Evolutionary conservation across 2,113 vertebrate genomes (phyloP).

Genomic region (Notothenia rossii): DNA sequence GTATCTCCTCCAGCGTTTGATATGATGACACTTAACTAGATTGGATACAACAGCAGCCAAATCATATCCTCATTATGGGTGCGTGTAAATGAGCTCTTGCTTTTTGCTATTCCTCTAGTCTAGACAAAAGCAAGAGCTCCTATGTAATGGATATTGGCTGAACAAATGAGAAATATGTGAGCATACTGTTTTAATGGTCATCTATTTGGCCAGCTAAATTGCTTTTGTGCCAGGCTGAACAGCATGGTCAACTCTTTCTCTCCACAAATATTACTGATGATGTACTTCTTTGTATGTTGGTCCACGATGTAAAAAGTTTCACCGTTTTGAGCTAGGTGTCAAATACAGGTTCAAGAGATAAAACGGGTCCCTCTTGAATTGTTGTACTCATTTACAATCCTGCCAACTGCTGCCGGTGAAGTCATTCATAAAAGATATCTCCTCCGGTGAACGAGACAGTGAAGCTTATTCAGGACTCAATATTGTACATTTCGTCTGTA

Average conservation of each 20-base stretch:
- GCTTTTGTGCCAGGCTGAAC: not conserved
- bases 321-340: not conserved
- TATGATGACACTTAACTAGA: not conserved
- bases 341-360: slow-evolving; percentile 7
- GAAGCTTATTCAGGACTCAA: not conserved
- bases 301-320: not conserved
- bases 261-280: not conserved
- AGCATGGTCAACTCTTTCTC: not conserved
- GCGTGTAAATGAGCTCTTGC: slow-evolving; percentile 14
- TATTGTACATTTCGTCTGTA: not conserved
- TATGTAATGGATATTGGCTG: not conserved
- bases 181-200: not conserved
- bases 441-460: not conserved
- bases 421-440: slow-evolving; percentile 19
- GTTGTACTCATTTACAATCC: slow-evolving; percentile 25
- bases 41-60: not conserved
- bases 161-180: not conserved
- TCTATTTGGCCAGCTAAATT: not conserved
- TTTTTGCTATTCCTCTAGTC: not conserved
- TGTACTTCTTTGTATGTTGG: not conserved
- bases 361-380: not conserved
- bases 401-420: not conserved
- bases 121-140: not conserved
- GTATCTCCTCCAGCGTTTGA: too few relatives aligned
- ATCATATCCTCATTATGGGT: slow-evolving; percentile 7